These are phyloP conservation scores for Desmophyllum pertusum DNA, from an alignment of 92 coral and sea anemone genomes.

Conservation along the genomic window DNA sequence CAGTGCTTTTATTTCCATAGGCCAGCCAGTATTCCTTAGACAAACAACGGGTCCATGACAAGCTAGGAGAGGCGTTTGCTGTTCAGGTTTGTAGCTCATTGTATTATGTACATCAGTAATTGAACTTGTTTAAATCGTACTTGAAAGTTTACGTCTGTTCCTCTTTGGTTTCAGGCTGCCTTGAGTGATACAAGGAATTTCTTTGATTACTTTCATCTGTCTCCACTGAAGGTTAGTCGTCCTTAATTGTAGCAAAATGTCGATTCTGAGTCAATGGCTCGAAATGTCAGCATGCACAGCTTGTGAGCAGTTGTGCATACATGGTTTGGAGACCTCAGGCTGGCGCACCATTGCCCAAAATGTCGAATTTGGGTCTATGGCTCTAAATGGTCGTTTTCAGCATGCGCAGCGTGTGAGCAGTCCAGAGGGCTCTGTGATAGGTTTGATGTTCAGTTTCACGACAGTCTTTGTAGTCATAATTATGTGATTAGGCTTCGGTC, in stretches of 20 bases:
- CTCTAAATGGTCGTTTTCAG: too few species aligned
- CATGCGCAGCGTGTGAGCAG: too few species aligned
- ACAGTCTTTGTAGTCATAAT: not conserved
- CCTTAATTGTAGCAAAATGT: not conserved
- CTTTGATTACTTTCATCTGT: conserved; percentile 88
- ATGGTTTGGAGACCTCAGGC: too few species aligned
- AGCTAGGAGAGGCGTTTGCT: conserved; percentile 75
- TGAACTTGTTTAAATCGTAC: not conserved
- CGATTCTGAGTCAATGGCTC: too few species aligned
- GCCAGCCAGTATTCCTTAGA: conserved; percentile 78
- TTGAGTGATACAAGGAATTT: conserved; percentile 79
- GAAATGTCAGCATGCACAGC: too few species aligned
- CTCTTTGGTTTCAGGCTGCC: conserved; percentile 72
- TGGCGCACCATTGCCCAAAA: too few species aligned
- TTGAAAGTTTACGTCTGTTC: not conserved
- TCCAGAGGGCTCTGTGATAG: too few species aligned
- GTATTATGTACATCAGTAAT: not conserved
- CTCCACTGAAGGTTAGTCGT: conserved; percentile 88
- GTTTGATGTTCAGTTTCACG: too few species aligned
- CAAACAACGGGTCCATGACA: conserved; percentile 72
- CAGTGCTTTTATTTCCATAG: conserved; percentile 38
- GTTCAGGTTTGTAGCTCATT: conserved; percentile 60
- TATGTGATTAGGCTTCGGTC: not conserved
- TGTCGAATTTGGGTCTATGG: too few species aligned
- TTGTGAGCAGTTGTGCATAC: too few species aligned